Conservation (phyloP, 2,113 vertebrate genomes). For the Pluvianellus socialis region DNA sequence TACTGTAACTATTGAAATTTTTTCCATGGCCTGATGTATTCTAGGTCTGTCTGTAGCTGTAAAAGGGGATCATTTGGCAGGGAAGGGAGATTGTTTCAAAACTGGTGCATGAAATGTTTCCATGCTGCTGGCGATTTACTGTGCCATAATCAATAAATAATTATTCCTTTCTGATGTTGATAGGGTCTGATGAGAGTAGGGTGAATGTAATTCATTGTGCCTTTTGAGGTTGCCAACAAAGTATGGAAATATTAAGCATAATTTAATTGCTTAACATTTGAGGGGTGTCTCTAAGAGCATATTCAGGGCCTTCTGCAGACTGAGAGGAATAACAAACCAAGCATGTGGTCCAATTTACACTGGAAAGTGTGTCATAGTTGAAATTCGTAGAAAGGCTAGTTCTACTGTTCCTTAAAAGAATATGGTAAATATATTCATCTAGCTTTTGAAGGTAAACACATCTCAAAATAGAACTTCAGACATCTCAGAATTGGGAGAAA, state of each 20-base stretch:
- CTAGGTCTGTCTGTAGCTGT: background rate
- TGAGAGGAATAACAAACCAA: background rate
- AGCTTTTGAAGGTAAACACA: background rate
- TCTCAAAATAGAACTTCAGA: background rate
- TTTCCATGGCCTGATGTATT: background rate
- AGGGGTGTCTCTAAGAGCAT: background rate
- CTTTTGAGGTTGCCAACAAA: constrained; percentile 8
- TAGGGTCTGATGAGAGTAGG: background rate
- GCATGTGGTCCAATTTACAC: background rate
- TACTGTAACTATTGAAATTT: background rate
- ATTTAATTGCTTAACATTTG: constrained; percentile 23
- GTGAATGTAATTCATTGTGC: background rate
- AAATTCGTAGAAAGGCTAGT: background rate
- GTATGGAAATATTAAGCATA: background rate
- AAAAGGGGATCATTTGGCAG: background rate
- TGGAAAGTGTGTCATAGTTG: background rate
- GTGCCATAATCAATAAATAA: constrained; percentile 14
- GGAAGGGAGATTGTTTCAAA: constrained; percentile 12
- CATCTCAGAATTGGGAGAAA: background rate
- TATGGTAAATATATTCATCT: background rate
- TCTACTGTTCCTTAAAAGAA: background rate
- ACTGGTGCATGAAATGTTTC: background rate
- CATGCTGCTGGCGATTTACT: background rate
- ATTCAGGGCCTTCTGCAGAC: background rate
- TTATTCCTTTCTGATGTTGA: constrained; percentile 27